phyloP scores from a whole-genome alignment of 2,888 invertebrate species.

The Carpatolechia fugitivella region DNA sequence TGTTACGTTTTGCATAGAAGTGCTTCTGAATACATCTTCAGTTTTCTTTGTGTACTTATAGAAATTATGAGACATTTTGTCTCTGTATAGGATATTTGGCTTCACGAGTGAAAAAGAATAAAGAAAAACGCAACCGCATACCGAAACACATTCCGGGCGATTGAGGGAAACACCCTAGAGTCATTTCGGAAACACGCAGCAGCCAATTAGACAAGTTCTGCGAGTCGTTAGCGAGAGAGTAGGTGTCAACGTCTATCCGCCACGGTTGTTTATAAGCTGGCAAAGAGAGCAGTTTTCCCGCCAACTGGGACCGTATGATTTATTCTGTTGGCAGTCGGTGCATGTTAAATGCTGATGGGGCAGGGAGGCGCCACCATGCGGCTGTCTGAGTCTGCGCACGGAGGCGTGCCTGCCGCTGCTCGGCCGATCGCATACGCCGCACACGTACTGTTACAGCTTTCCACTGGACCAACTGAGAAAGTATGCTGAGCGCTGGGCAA shows the following conservation, averaged over 20 bases:
- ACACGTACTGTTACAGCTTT: constrained; percentile 42
- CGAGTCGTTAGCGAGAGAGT: constrained; percentile 38
- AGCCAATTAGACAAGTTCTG: constrained; percentile 42
- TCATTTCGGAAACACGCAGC: constrained; percentile 42
- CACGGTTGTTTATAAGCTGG: constrained; percentile 48
- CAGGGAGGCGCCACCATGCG: constrained; percentile 22
- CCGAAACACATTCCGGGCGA: constrained; percentile 20
- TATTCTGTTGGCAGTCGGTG: constrained; percentile 46
- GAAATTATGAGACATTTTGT: no score
- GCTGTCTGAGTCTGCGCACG: constrained; percentile 10
- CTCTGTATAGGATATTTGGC: no score
- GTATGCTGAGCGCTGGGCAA: constrained; percentile 11
- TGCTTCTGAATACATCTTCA: no score
- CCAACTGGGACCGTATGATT: constrained; percentile 52
- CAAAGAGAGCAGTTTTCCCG: constrained; percentile 44
- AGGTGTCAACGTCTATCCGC: constrained; percentile 43
- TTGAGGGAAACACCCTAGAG: constrained; percentile 54
- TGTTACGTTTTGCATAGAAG: no score
- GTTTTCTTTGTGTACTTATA: no score
- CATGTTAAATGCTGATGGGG: constrained; percentile 49
- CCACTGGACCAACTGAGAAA: constrained; percentile 37
- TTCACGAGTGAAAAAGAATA: no score
- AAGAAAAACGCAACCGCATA: no score
- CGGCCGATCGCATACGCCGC: constrained; percentile 28
- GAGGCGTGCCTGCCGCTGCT: background rate